phyloP scores from a whole-genome alignment of 2,888 invertebrate species.

The Cyrtodaria siliqua region DNA sequence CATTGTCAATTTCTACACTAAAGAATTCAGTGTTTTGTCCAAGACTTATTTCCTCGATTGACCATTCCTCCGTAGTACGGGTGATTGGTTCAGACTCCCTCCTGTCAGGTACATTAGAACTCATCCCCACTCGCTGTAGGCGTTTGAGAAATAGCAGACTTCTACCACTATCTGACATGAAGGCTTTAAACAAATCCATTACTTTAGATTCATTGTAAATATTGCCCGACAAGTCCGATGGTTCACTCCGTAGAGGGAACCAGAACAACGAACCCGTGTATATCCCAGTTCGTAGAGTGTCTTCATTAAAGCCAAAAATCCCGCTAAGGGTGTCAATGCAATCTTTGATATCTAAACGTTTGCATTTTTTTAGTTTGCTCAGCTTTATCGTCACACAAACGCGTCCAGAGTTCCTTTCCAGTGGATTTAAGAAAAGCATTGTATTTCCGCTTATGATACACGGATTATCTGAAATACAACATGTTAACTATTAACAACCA shows the following conservation, averaged over 20 bases:
- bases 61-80: too few relatives aligned
- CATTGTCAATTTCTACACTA: too few relatives aligned
- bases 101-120: background rate
- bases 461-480: slow-evolving; percentile 42
- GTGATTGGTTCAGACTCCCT: too few relatives aligned
- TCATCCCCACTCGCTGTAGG: slow-evolving; percentile 1
- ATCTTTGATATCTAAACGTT: slow-evolving; percentile 12
- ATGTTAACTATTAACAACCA: too few relatives aligned
- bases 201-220: slow-evolving; percentile 70
- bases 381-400: slow-evolving; percentile 13
- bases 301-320: slow-evolving; percentile 64
- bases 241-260: slow-evolving; percentile 76
- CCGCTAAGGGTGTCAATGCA: slow-evolving; percentile 61
- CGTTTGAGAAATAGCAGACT: slow-evolving; percentile 78
- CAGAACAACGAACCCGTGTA: slow-evolving; percentile 80
- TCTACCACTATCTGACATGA: slow-evolving; percentile 74
- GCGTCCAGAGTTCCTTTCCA: too few relatives aligned
- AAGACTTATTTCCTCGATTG: too few relatives aligned
- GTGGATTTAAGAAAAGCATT: slow-evolving; percentile 48
- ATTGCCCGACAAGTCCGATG: slow-evolving; percentile 75
- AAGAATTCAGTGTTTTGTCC: too few relatives aligned
- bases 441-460: slow-evolving; percentile 53
- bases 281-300: slow-evolving; percentile 54
- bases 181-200: slow-evolving; percentile 70
- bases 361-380: slow-evolving; percentile 13